phyloP scores from a whole-genome alignment of 2,888 invertebrate genomes.

The Actias luna region DNA sequence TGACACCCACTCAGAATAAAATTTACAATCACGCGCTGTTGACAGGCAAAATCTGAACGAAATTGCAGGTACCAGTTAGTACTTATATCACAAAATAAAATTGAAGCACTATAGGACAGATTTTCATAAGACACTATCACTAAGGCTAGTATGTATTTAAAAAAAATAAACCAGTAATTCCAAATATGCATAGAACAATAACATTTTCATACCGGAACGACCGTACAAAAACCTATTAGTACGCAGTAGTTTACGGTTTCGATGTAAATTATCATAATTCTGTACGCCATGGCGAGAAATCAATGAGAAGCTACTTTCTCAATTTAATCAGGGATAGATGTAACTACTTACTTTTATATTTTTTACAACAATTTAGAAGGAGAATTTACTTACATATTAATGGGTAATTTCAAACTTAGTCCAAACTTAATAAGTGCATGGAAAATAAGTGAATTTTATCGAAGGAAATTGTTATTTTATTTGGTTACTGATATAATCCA shows the following conservation, averaged over 20 bases:
- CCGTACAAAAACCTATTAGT: conserved; percentile 5
- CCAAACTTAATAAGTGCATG: neutral
- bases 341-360: neutral
- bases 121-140: neutral
- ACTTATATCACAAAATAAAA: no score
- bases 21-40: no score
- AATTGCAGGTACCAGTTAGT: no score
- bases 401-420: neutral
- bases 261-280: conserved; percentile 11
- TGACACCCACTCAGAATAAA: no score
- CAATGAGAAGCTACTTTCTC: conserved; percentile 7
- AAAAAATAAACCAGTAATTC: neutral
- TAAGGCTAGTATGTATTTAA: neutral
- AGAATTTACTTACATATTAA: neutral
- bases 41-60: no score
- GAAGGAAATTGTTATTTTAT: neutral
- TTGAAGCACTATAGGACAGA: no score
- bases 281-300: conserved; percentile 15
- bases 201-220: conserved; percentile 5
- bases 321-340: neutral
- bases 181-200: conserved; percentile 7
- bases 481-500: neutral
- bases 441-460: conserved; percentile 5
- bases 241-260: conserved; percentile 6
- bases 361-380: neutral